Evolutionary conservation across 2,113 vertebrate genomes (phyloP).

Genomic region (Poeciliopsis turrubarensis): DNA sequence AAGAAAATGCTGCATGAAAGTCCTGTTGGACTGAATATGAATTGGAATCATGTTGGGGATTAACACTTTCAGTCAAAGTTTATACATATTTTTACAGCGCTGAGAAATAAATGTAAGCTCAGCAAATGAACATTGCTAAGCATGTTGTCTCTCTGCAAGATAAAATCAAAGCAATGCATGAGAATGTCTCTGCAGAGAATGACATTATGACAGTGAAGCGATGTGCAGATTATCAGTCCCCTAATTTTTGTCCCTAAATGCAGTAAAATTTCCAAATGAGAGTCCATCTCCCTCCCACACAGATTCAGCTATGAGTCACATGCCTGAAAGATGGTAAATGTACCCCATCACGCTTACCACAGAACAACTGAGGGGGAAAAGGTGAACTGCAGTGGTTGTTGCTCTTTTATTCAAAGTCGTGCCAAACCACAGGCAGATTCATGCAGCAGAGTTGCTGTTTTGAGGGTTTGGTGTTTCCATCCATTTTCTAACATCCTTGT

Average conservation of each 20-base stretch:
- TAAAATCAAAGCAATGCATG: background rate
- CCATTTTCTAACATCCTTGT: background rate
- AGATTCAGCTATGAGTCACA: background rate
- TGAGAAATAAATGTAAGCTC: background rate
- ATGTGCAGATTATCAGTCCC: background rate
- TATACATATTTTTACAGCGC: background rate
- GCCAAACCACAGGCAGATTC: no score
- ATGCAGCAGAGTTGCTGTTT: no score
- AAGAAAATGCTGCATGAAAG: background rate
- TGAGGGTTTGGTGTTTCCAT: background rate
- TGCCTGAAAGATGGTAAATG: background rate
- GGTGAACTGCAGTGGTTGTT: background rate
- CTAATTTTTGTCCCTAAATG: background rate
- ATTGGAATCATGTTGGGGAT: background rate
- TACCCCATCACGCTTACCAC: background rate
- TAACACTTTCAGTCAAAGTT: background rate
- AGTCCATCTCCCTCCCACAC: conserved; percentile 9
- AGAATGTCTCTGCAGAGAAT: background rate
- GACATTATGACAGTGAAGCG: background rate
- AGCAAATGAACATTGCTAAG: background rate
- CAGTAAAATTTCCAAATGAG: background rate
- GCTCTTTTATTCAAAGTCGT: background rate
- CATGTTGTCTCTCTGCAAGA: background rate
- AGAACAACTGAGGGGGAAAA: background rate
- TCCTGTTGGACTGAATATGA: no score